Evolutionary conservation across 2,888 invertebrate species (phyloP).

Genomic region (Dryobota labecula): DNA sequence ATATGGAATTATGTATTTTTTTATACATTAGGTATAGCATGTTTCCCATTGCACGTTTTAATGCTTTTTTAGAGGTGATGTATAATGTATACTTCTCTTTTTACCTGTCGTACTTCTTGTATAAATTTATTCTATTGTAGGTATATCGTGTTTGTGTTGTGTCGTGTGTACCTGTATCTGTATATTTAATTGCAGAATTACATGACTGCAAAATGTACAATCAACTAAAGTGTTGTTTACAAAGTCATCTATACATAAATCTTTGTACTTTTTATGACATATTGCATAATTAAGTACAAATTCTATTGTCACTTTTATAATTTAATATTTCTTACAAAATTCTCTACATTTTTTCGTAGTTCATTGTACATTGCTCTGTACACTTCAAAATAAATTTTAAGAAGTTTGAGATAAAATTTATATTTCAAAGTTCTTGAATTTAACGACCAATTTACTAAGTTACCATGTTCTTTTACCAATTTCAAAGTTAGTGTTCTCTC

Average conservation of each 20-base stretch:
- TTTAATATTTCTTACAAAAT: conserved; percentile 23
- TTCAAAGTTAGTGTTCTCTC: conserved; percentile 64
- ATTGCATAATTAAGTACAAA: conserved; percentile 3
- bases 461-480: conserved; percentile 63
- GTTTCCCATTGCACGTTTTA: conserved; percentile 53
- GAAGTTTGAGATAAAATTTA: conserved; percentile 51
- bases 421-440: conserved; percentile 56
- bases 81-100: conserved; percentile 41
- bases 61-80: conserved; percentile 55
- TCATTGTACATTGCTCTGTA: conserved; percentile 62
- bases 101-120: conserved; percentile 27
- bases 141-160: conserved; percentile 50
- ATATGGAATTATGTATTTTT: conserved; percentile 23
- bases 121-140: conserved; percentile 29
- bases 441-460: conserved; percentile 63
- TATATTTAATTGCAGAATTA: conserved; percentile 14
- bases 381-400: conserved; percentile 46
- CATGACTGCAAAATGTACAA: conserved; percentile 58
- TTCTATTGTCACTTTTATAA: conserved; percentile 4
- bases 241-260: conserved; percentile 4
- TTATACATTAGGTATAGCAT: conserved; percentile 43
- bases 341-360: conserved; percentile 42
- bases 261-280: conserved; percentile 2
- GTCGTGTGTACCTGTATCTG: conserved; percentile 38
- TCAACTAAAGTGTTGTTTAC: conserved; percentile 38